Conservation (phyloP, 1,140 invertebrate genomes). For the Brachionus asplanchnoidis region DNA sequence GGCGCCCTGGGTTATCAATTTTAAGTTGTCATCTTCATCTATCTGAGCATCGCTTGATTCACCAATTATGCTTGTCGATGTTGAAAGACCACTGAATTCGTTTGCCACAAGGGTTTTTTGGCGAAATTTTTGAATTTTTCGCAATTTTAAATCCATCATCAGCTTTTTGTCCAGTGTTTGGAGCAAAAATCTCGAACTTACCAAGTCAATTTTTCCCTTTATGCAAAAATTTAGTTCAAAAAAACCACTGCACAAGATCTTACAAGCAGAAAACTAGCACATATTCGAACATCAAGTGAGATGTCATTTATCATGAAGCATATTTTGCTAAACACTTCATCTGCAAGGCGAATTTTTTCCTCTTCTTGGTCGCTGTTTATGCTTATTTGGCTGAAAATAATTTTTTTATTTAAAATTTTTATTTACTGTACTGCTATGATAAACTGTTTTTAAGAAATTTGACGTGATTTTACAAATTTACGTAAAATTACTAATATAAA, state of each 20-base stretch:
- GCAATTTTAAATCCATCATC: conserved; percentile 87
- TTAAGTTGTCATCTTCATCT: conserved; percentile 70
- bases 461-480: too few species aligned
- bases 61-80: not conserved
- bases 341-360: conserved; percentile 69
- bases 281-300: conserved; percentile 60
- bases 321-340: conserved; percentile 92
- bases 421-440: conserved; percentile 75
- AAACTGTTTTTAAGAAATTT: too few species aligned
- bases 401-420: not conserved
- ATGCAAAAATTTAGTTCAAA: not conserved
- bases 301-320: conserved; percentile 88
- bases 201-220: conserved; percentile 76
- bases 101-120: not conserved
- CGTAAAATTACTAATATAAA: too few species aligned
- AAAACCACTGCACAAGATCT: conserved; percentile 24
- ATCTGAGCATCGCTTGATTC: conserved; percentile 69
- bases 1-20: conserved; percentile 81
- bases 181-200: conserved; percentile 80
- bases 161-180: conserved; percentile 96
- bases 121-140: conserved; percentile 37
- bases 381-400: not conserved
- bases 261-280: conserved; percentile 57
- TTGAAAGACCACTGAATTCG: not conserved
- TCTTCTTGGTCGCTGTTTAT: conserved; percentile 46